Evolutionary conservation across 2,113 vertebrate genomes (phyloP).

Genomic region (Sylvilagus bachmani): DNA sequence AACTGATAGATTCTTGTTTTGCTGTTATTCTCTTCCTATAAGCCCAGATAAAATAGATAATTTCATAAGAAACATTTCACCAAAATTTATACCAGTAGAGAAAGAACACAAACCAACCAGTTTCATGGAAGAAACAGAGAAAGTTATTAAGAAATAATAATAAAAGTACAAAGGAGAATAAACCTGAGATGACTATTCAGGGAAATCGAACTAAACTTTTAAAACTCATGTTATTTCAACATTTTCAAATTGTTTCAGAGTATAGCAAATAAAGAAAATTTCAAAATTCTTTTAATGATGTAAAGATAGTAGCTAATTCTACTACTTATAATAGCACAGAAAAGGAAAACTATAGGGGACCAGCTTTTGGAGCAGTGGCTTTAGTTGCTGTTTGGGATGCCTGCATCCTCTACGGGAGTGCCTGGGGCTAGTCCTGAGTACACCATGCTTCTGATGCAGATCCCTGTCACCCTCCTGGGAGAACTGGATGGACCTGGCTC

Average conservation of each 20-base stretch:
- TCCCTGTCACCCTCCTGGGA: no score
- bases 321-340: not conserved
- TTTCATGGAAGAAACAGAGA: not conserved
- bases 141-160: not conserved
- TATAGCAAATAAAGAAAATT: not conserved
- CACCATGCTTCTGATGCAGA: no score
- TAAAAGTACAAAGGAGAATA: not conserved
- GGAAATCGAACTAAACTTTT: not conserved
- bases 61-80: slow-evolving; percentile 9
- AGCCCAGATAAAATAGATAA: not conserved
- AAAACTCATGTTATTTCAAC: not conserved
- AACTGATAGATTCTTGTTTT: not conserved
- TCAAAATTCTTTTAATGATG: not conserved
- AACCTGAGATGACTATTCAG: not conserved
- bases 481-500: no score
- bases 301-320: not conserved
- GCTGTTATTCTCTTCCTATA: slow-evolving; percentile 28
- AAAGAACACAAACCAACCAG: not conserved
- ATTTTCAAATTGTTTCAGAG: slow-evolving; percentile 15
- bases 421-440: no score
- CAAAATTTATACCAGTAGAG: not conserved
- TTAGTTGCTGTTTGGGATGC: no score
- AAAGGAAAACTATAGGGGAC: no score
- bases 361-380: no score
- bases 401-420: no score